Percentiles rank a stretch among this genome's conserved stretches.
Conservation (phyloP, 2,888 invertebrate genomes). For the Chromoteleia sp. region DNA sequence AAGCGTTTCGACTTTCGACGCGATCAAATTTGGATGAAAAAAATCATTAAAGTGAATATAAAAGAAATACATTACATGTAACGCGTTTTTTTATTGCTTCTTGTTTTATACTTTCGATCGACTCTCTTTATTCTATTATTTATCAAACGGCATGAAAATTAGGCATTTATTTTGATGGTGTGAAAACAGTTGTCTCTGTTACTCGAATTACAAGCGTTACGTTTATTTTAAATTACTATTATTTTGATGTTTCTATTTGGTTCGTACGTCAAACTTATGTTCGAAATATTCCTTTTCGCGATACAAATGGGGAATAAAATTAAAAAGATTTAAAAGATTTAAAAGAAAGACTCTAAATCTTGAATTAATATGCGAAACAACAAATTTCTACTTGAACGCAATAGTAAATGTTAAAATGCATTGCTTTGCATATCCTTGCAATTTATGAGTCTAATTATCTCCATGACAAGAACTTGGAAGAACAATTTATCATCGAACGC, state of each 20-base stretch:
- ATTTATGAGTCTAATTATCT: constrained; percentile 11
- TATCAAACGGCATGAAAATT: not conserved
- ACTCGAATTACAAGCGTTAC: not conserved
- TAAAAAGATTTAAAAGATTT: too few relatives aligned
- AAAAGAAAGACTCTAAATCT: too few relatives aligned
- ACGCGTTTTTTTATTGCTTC: constrained; percentile 1
- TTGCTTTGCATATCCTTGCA: not conserved
- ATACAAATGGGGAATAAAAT: too few relatives aligned
- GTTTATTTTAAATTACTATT: too few relatives aligned
- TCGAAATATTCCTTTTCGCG: too few relatives aligned
- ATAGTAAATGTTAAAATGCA: not conserved
- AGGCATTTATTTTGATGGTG: not conserved
- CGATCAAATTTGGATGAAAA: constrained; percentile 62
- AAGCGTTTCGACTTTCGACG: constrained; percentile 75
- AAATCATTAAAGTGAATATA: constrained; percentile 19
- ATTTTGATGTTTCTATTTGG: too few relatives aligned
- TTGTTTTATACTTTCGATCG: not conserved
- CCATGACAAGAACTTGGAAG: not conserved
- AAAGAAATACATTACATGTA: constrained; percentile 10
- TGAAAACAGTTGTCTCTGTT: not conserved
- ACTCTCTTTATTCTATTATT: not conserved
- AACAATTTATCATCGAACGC: not conserved
- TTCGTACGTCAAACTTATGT: too few relatives aligned
- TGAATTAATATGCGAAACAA: too few relatives aligned
- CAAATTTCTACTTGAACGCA: too few relatives aligned